Base-by-base conservation (phyloP, 2,888 invertebrate genomes). In the Sericinus montela region DNA sequence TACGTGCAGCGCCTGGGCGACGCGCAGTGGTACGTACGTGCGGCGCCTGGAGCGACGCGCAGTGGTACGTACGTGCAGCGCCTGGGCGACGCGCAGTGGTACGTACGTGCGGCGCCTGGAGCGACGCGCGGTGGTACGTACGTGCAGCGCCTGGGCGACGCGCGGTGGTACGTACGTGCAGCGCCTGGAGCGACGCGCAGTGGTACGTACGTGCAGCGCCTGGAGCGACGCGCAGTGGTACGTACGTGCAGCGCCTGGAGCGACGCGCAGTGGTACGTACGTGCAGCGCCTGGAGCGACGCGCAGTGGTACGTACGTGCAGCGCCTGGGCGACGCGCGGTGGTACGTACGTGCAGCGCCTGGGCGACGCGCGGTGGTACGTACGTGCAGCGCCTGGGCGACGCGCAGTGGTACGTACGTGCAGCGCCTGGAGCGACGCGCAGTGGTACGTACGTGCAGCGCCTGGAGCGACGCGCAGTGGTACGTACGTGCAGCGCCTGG, bases 61-160 rank as follows among this genome's bases (percentile, higher is more conserved):
- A 91, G 92, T 63, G 90, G 92, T 4, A 91, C 92, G 51, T 91
- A 94, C 54, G 88, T 94, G 70, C 94, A 94, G 76, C 89, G 92
- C 11, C 89, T 89, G 70, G 77, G 90, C 39, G 92, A 92, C 1
- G 88, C 91, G 91, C 58, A 91, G n/a, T n/a, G n/a, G n/a, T n/a
- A n/a, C n/a, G n/a, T n/a, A 93, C 59, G 91, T 94, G 37, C 94
- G 95, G 95, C 97, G 7, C 89, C 97, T 15, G 89, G 98, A n/a
- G n/a, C n/a, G n/a, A 25, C 90, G 98, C 44, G 95, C 97, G 1
- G 93, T 97, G 35, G 89, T 96, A 57, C 87, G 98, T 49, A 91
- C 96, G 45, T 98, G 98, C n/a, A n/a, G n/a, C 81, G 94, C 94
- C 1, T 93, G 97, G 69, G 97, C 97, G 2, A 95, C 98, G 58